Base-by-base conservation (phyloP, 2,797 vertebrate species). In the Crax fasciolata region DNA sequence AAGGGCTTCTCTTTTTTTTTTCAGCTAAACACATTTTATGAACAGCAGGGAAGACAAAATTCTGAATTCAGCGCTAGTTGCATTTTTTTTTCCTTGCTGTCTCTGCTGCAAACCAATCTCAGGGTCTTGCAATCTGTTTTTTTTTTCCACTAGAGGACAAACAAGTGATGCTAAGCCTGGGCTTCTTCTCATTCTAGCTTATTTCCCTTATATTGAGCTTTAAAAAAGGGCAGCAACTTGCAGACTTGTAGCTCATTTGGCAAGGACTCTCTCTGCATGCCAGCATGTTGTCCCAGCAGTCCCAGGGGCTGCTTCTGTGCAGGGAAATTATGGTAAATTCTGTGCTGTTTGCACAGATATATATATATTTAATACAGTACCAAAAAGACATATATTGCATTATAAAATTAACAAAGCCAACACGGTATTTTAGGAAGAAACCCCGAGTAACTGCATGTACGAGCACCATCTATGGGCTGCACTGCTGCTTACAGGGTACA, bases 401-500 rank as follows among this genome's bases (percentile, higher is more conserved):
- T 23, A 55, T 21, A 16, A 73, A 58, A 6, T 2, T n/a, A 77
- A 55, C 48, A 13, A 65, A 46, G 28, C 43, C 52, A 30, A 11
- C 5, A 11, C 1, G 24, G 41, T 49, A 3, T 84, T 91, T 94
- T 25, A 3, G 4, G 41, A n/a, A 46, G 84, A 35, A 72, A 4
- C 44, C 39, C 12, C 28, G 25, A 89, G 61, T 67, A 87, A 68
- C 41, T 15, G 25, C 9, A 43, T 54, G 84, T 85, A 65, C 4
- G 72, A 95, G 95, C 90, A 85, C 94, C 94, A 93, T 94, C 94
- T 96, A 80, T 92, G 86, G 96, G 87, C 73, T 84, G 84, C 3
- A 0, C 11, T 52, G 24, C 80, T 59, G 35, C 70, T 78, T 14
- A 49, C 79, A 83, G 54, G 71, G 54, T 51, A 73, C 62, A 43